These are phyloP conservation scores for Aphaenogaster rudis DNA, from an alignment of 1,140 invertebrate genomes.

Conservation along the genomic window DNA sequence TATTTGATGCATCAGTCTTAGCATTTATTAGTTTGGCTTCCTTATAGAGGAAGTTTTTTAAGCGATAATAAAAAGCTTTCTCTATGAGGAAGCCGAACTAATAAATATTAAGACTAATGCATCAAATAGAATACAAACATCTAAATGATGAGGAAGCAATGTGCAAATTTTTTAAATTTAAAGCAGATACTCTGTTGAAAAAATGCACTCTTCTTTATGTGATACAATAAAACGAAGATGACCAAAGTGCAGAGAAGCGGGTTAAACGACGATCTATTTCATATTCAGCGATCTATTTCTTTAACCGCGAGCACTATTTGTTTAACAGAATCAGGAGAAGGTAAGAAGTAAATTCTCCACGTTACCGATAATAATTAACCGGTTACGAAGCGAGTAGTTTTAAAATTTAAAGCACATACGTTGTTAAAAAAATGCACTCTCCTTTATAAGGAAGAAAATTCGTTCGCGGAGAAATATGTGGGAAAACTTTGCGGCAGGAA, in stretches of 20 bases:
- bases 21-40: no score
- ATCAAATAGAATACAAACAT: no score
- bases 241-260: no score
- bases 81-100: no score
- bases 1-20: no score
- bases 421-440: not conserved
- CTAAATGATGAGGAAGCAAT: no score
- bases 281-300: not conserved
- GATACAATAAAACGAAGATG: not conserved
- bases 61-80: no score
- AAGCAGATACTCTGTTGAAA: no score
- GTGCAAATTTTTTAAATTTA: no score
- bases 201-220: not conserved
- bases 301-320: not conserved
- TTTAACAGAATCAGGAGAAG: not conserved
- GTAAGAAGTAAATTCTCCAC: not conserved
- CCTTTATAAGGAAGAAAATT: not conserved
- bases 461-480: not conserved
- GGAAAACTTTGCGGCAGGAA: not conserved
- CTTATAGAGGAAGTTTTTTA: no score
- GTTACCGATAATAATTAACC: not conserved
- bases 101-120: no score
- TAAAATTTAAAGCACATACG: not conserved
- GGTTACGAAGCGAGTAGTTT: not conserved
- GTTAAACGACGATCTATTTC: conserved; percentile 38